These are phyloP conservation scores for Gymnogyps californianus DNA, from an alignment of 2,113 vertebrate species.

Conservation along the genomic window DNA sequence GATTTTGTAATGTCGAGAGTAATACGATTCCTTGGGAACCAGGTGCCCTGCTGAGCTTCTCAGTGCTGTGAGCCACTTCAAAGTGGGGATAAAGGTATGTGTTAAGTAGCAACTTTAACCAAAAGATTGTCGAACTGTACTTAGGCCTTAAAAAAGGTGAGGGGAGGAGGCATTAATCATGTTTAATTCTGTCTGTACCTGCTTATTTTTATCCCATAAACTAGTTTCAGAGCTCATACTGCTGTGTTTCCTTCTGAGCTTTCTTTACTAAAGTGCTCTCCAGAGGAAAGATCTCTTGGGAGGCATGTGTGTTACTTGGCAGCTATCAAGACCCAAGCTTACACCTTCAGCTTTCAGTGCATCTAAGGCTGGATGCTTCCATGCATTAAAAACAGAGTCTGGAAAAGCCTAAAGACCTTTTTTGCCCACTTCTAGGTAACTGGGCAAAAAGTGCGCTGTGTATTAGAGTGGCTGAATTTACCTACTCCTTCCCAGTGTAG, in stretches of 20 bases:
- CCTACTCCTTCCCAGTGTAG: no score
- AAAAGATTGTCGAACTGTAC: not conserved
- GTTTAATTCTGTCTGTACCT: not conserved
- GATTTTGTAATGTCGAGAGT: not conserved
- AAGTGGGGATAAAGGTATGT: not conserved
- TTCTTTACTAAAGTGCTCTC: not conserved
- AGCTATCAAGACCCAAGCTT: not conserved
- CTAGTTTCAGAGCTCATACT: not conserved
- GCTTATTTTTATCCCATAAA: not conserved
- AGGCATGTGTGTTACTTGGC: not conserved
- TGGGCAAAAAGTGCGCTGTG: not conserved
- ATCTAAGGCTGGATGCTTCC: not conserved
- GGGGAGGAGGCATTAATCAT: not conserved
- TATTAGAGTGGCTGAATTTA: not conserved
- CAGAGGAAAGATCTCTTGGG: not conserved
- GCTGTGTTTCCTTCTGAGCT: not conserved
- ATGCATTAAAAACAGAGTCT: not conserved
- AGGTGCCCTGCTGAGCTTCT: not conserved
- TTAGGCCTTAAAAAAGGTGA: not conserved
- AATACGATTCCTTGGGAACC: fast-evolving
- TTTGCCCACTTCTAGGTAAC: not conserved
- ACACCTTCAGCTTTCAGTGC: not conserved
- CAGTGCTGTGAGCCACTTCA: not conserved
- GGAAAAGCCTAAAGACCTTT: not conserved
- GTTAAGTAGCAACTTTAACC: not conserved